Conservation (phyloP, 2,113 vertebrate genomes). For the Octodon degus region DNA sequence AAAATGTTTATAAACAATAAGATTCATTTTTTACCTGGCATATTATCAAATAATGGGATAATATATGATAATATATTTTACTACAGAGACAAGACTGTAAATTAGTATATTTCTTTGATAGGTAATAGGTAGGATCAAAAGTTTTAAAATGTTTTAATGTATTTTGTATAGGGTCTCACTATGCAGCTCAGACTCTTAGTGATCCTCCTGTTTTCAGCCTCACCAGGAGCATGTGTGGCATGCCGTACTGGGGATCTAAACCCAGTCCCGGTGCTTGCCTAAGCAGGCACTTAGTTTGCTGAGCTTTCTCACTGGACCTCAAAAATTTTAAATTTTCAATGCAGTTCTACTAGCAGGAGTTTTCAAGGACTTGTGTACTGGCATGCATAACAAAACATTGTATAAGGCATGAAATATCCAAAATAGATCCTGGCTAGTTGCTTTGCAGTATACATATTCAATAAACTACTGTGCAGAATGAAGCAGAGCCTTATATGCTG, state of each 20-base stretch:
- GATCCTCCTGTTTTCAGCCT: no score
- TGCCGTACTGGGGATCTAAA: no score
- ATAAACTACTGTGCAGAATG: neutral
- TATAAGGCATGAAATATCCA: neutral
- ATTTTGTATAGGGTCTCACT: no score
- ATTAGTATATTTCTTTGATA: neutral
- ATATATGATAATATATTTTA: neutral
- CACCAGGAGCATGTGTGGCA: no score
- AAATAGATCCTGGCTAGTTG: neutral
- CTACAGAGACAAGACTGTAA: conserved; percentile 7
- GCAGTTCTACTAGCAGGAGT: neutral
- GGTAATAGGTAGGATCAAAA: neutral
- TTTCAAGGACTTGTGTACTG: neutral
- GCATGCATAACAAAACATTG: neutral
- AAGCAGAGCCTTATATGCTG: neutral
- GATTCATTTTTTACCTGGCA: conserved; percentile 17
- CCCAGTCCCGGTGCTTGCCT: no score
- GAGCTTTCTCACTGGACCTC: neutral
- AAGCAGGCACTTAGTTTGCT: no score
- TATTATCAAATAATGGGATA: neutral
- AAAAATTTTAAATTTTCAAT: neutral
- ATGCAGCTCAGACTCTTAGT: no score
- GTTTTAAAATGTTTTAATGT: neutral
- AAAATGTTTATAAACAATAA: conserved; percentile 52
- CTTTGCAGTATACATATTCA: neutral